Conservation (phyloP, 1,140 invertebrate genomes). For the Diorhabda sublineata region DNA sequence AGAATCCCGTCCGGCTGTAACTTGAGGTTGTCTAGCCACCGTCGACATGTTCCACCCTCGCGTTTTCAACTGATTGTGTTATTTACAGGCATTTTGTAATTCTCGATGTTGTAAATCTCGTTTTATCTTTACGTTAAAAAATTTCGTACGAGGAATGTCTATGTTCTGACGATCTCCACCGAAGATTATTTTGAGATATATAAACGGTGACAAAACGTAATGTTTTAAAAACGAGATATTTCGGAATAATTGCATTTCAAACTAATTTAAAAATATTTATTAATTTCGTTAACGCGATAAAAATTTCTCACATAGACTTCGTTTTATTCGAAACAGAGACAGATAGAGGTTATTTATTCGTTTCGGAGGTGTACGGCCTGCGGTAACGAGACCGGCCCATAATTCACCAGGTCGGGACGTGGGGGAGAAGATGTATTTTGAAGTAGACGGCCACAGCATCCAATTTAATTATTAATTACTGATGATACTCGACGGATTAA, state of each 20-base stretch:
- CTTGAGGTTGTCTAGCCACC: background rate
- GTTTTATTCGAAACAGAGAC: background rate
- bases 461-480: constrained; percentile 3
- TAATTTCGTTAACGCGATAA: background rate
- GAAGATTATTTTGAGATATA: too few species aligned
- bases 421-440: background rate
- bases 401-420: background rate
- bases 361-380: background rate
- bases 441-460: background rate
- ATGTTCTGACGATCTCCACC: too few species aligned
- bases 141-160: too few species aligned
- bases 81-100: constrained; percentile 1
- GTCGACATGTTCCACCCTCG: background rate
- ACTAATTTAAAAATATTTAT: too few species aligned
- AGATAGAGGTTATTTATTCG: constrained; percentile 1
- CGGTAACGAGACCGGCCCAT: constrained; percentile 1
- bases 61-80: background rate
- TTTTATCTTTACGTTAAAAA: background rate
- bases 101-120: background rate
- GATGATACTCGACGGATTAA: background rate
- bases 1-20: background rate
- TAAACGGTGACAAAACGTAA: too few species aligned
- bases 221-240: too few species aligned
- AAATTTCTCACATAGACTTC: background rate
- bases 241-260: too few species aligned